Conservation (phyloP, 2,888 invertebrate genomes). For the Agrotis puta region DNA sequence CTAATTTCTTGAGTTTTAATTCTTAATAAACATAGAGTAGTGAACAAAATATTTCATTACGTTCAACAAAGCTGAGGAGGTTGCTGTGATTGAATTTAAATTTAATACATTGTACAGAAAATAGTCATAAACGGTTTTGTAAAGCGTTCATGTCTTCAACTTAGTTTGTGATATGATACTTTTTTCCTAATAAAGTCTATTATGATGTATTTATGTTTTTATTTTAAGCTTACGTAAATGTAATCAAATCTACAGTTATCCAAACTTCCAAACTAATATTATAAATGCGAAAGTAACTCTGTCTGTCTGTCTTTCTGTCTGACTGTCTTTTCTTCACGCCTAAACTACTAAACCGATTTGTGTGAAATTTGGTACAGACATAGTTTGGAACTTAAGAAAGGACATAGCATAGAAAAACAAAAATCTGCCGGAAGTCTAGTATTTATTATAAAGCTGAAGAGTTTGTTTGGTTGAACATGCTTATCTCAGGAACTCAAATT, state of each 20-base stretch:
- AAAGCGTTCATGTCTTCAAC: conserved; percentile 47
- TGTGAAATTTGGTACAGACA: too few relatives aligned
- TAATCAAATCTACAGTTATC: neutral
- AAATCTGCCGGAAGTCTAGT: too few relatives aligned
- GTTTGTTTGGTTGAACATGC: too few relatives aligned
- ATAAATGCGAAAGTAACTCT: too few relatives aligned
- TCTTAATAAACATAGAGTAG: conserved; percentile 46
- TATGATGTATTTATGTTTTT: conserved; percentile 9
- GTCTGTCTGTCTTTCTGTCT: too few relatives aligned
- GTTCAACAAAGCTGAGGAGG: conserved; percentile 65
- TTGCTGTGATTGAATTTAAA: conserved; percentile 65
- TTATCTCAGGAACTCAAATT: too few relatives aligned
- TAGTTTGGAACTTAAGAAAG: too few relatives aligned
- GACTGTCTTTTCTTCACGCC: too few relatives aligned
- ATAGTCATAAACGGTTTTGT: conserved; percentile 49
- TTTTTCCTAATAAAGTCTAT: conserved; percentile 58
- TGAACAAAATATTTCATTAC: conserved; percentile 55
- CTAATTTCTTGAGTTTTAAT: conserved; percentile 48
- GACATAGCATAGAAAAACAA: too few relatives aligned
- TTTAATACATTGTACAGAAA: conserved; percentile 39
- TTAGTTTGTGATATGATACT: conserved; percentile 49
- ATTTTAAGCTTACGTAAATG: conserved; percentile 7
- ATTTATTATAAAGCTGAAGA: too few relatives aligned
- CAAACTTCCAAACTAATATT: too few relatives aligned
- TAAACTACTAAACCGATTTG: too few relatives aligned